Conservation (phyloP, 1,140 invertebrate species). For the Drosophila navojoa region DNA sequence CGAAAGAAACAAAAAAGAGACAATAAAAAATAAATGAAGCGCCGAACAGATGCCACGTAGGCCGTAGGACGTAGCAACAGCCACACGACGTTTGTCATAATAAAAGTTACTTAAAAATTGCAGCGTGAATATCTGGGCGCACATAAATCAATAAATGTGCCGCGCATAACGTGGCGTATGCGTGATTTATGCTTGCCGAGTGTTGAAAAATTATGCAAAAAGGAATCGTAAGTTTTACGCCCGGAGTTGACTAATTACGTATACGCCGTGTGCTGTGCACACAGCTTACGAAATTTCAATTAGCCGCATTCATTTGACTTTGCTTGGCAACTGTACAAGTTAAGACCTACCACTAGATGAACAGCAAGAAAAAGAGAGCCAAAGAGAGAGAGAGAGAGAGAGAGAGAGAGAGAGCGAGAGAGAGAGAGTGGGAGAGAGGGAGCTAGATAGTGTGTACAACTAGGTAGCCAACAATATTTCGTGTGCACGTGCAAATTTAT, state of each 20-base stretch:
- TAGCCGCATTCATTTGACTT: slow-evolving; percentile 30
- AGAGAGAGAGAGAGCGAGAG: too few relatives aligned
- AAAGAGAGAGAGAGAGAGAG: too few relatives aligned
- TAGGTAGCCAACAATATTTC: neutral
- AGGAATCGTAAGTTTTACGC: neutral
- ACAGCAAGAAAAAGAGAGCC: neutral
- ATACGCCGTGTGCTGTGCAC: slow-evolving; percentile 29
- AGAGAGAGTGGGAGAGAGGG: too few relatives aligned
- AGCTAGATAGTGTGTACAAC: too few relatives aligned
- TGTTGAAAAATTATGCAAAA: slow-evolving; percentile 24
- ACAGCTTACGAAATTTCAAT: slow-evolving; percentile 25
- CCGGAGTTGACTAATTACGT: slow-evolving; percentile 34
- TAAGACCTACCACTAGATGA: neutral
- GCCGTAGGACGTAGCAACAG: slow-evolving; percentile 6
- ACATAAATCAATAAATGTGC: slow-evolving; percentile 45
- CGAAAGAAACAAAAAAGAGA: neutral
- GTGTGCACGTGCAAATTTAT: slow-evolving; percentile 21
- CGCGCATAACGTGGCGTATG: slow-evolving; percentile 41
- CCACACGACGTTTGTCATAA: slow-evolving; percentile 45
- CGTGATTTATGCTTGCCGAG: slow-evolving; percentile 42
- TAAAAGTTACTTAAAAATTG: slow-evolving; percentile 48
- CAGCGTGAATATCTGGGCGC: slow-evolving; percentile 31
- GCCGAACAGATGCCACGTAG: slow-evolving; percentile 19
- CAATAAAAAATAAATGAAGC: slow-evolving; percentile 7
- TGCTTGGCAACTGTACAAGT: slow-evolving; percentile 7